Conservation (phyloP, 2,888 invertebrate genomes). For the Clivina fossor region DNA sequence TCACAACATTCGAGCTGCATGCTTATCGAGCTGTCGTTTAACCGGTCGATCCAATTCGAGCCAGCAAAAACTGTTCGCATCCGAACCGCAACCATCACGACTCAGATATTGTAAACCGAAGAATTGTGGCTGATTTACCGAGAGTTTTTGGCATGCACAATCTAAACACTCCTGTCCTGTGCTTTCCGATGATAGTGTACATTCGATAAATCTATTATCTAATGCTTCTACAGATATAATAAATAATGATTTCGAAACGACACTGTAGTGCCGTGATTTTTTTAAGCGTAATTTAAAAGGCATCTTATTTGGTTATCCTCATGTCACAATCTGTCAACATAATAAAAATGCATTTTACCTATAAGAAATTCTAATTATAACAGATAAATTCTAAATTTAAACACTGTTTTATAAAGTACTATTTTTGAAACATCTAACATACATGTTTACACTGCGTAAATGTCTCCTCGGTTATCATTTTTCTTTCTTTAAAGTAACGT, state of each 20-base stretch:
- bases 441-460: too few species aligned
- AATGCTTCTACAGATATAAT: slow-evolving; percentile 93
- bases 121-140: slow-evolving; percentile 90
- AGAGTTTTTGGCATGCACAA: slow-evolving; percentile 91
- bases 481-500: too few species aligned
- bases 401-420: too few species aligned
- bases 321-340: too few species aligned
- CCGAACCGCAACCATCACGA: slow-evolving; percentile 51
- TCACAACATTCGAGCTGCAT: slow-evolving; percentile 81
- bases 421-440: too few species aligned
- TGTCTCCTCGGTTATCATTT: too few species aligned
- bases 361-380: too few species aligned
- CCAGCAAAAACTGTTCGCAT: slow-evolving; percentile 72
- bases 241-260: slow-evolving; percentile 93
- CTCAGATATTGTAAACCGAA: slow-evolving; percentile 89
- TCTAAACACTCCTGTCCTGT: slow-evolving; percentile 92
- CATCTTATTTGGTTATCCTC: too few species aligned
- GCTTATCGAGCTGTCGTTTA: slow-evolving; percentile 92
- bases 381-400: too few species aligned
- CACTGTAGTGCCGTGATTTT: slow-evolving; percentile 94
- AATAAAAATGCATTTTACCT: too few species aligned
- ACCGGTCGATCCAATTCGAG: slow-evolving; percentile 91
- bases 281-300: slow-evolving; percentile 91
- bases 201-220: slow-evolving; percentile 91
- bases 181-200: slow-evolving; percentile 92